Evolutionary conservation across 2,113 vertebrate species (phyloP).

Genomic region (Neofelis nebulosa): DNA sequence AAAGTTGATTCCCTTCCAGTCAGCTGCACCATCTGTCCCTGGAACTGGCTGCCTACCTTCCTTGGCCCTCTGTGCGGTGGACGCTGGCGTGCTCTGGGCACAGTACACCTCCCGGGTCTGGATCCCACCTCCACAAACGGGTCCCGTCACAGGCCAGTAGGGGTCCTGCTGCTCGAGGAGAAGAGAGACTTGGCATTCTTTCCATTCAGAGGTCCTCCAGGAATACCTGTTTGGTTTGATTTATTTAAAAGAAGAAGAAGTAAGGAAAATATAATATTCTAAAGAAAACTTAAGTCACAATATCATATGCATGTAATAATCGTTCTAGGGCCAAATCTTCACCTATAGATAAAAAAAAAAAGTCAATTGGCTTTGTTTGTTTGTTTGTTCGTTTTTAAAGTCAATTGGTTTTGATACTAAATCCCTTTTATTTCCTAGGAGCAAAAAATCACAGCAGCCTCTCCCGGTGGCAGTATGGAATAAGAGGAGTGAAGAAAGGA

Average conservation of each 20-base stretch:
- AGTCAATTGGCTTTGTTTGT: too few relatives aligned
- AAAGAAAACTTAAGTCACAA: conserved; percentile 15
- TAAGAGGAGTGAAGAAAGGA: background rate
- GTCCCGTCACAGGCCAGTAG: conserved; percentile 77
- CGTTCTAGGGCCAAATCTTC: background rate
- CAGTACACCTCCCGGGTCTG: conserved; percentile 94
- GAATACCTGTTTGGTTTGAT: conserved; percentile 87
- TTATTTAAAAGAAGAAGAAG: conserved; percentile 67
- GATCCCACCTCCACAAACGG: conserved; percentile 94
- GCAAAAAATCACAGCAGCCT: background rate
- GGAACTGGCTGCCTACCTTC: conserved; percentile 87
- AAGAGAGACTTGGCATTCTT: conserved; percentile 89
- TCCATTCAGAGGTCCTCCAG: conserved; percentile 96
- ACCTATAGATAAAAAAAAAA: background rate
- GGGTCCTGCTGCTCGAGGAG: conserved; percentile 90
- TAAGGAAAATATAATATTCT: conserved; percentile 56
- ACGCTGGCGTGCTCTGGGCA: conserved; percentile 84
- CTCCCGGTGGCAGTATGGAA: background rate
- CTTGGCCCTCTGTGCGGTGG: conserved; percentile 82
- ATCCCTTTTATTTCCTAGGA: background rate
- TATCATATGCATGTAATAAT: background rate
- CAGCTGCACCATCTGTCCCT: background rate
- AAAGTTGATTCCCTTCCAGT: background rate
- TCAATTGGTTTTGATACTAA: background rate
- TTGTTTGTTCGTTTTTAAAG: too few relatives aligned